A percentile compares a stretch with the other conserved stretches of the same genome.
Conservation (phyloP, 2,797 vertebrate genomes). For the Clamator glandarius region DNA sequence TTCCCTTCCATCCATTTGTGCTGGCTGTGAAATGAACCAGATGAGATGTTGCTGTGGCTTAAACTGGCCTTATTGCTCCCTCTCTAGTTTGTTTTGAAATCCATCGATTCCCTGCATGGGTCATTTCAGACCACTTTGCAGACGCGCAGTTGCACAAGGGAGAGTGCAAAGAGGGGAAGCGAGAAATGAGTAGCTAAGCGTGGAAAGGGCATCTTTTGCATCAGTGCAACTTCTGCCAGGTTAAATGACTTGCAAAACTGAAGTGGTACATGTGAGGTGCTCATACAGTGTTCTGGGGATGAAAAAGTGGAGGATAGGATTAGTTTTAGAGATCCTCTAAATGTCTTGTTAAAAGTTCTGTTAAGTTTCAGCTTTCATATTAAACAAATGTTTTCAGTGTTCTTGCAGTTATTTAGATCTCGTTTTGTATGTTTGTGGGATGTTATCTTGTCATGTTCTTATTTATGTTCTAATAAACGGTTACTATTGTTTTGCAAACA, state of each 20-base stretch:
- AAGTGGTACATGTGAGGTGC: neutral
- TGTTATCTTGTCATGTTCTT: neutral
- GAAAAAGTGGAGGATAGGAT: neutral
- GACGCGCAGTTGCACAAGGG: neutral
- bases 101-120: fast-evolving
- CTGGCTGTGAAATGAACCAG: neutral
- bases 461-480: neutral
- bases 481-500: neutral
- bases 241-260: neutral
- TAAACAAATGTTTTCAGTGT: neutral
- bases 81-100: neutral
- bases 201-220: neutral
- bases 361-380: neutral
- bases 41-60: neutral
- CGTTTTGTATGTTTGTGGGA: neutral
- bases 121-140: neutral
- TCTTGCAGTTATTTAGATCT: neutral
- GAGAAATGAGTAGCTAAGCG: neutral
- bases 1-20: neutral
- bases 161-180: neutral
- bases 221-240: neutral
- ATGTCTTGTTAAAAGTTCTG: neutral
- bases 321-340: neutral
- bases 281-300: neutral
- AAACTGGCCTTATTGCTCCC: neutral